Evolutionary conservation across 2,888 invertebrate genomes (phyloP).

Genomic region (Poecilobothrus nobilitatus): DNA sequence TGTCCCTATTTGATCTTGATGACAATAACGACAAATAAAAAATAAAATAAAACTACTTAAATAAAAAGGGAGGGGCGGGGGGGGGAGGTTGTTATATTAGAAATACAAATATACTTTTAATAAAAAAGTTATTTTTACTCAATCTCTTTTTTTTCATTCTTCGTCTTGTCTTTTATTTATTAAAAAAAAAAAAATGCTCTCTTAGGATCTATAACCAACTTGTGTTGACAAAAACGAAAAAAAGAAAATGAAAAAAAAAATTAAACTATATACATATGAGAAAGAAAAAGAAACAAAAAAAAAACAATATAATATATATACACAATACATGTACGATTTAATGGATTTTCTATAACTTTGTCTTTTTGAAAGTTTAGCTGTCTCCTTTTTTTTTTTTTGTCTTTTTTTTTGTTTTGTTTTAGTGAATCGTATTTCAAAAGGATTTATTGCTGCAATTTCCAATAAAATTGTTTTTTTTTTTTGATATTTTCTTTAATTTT

Average conservation of each 20-base stretch:
- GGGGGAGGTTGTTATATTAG: background rate
- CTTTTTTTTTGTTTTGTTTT: background rate
- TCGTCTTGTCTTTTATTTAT: too few relatives aligned
- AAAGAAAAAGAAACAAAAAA: too few relatives aligned
- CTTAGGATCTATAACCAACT: background rate
- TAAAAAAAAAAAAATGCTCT: background rate
- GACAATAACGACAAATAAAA: conserved; percentile 1
- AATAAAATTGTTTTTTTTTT: background rate
- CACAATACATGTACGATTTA: background rate
- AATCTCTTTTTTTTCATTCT: background rate
- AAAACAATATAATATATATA: too few relatives aligned
- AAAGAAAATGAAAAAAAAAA: too few relatives aligned
- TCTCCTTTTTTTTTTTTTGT: background rate
- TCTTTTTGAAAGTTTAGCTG: background rate
- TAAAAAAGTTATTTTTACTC: background rate
- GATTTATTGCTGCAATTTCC: conserved; percentile 3
- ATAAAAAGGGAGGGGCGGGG: background rate
- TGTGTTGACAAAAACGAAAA: background rate
- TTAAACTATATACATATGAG: too few relatives aligned
- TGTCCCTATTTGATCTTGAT: background rate
- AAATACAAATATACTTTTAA: background rate
- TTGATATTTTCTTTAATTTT: too few relatives aligned
- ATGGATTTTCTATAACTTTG: conserved; percentile 1
- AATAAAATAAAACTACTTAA: background rate
- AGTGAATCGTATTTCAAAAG: conserved; percentile 1